Conservation (phyloP, 92 coral and sea anemone species). For the Zoanthus sociatus region DNA sequence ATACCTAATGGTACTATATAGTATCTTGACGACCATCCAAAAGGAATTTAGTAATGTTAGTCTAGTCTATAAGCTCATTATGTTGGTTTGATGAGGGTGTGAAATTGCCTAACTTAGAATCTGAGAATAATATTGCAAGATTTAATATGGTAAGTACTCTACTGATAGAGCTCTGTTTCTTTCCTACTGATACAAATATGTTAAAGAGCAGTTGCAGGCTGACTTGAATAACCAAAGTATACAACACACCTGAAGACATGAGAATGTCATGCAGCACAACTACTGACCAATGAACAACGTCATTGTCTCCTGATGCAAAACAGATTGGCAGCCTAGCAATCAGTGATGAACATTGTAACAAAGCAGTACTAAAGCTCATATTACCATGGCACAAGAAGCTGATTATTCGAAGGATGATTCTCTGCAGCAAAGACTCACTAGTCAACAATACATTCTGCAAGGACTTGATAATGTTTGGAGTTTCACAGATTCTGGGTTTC, state of each 20-base stretch:
- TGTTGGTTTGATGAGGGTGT: no score
- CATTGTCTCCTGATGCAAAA: conserved; percentile 95
- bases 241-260: conserved; percentile 64
- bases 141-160: no score
- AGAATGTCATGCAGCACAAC: conserved; percentile 90
- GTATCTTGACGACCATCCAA: no score
- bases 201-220: no score
- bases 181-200: no score
- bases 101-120: no score
- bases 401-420: conserved; percentile 85
- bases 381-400: conserved; percentile 90
- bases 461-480: conserved; percentile 83
- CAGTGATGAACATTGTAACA: conserved; percentile 71
- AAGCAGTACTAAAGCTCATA: conserved; percentile 70
- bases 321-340: conserved; percentile 85
- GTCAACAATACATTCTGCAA: conserved; percentile 84
- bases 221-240: no score
- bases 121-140: no score
- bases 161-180: no score
- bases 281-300: conserved; percentile 94
- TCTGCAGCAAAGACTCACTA: conserved; percentile 93
- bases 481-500: conserved; percentile 80
- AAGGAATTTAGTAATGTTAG: no score
- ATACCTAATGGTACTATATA: no score
- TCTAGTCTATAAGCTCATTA: no score